Percentiles rank a stretch among this genome's conserved stretches.
These are phyloP conservation scores for Peromyscus californicus DNA, from an alignment of 2,113 vertebrate genomes.

Conservation along the genomic window DNA sequence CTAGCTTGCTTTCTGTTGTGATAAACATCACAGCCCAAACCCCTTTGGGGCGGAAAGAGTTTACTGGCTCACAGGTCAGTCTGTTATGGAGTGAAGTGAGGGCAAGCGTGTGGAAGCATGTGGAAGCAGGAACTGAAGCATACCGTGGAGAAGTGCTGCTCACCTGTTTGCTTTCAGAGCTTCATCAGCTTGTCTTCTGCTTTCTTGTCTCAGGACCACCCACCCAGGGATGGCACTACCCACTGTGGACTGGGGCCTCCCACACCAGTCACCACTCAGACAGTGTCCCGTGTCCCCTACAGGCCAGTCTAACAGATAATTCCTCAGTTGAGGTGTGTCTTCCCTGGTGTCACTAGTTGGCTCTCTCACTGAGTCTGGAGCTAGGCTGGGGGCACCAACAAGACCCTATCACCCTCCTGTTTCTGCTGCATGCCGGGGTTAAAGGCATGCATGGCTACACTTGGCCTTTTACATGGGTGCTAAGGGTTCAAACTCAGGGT, in stretches of 20 bases:
- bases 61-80: neutral
- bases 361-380: neutral
- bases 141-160: neutral
- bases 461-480: neutral
- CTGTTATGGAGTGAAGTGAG: neutral
- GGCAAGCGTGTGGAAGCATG: neutral
- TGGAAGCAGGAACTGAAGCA: neutral
- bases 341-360: neutral
- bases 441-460: neutral
- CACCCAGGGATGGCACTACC: neutral
- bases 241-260: neutral
- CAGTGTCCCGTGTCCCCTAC: neutral
- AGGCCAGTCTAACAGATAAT: neutral
- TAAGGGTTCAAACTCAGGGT: neutral
- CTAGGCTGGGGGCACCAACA: neutral
- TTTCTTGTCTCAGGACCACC: neutral
- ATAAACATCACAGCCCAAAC: neutral
- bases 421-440: neutral
- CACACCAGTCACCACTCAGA: neutral
- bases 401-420: too few relatives aligned
- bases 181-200: neutral
- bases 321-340: neutral
- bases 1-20: neutral
- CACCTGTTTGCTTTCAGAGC: neutral
- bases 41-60: neutral